Conservation (phyloP, 64 coral and sea anemone genomes). For the Actinia tenebrosa region DNA sequence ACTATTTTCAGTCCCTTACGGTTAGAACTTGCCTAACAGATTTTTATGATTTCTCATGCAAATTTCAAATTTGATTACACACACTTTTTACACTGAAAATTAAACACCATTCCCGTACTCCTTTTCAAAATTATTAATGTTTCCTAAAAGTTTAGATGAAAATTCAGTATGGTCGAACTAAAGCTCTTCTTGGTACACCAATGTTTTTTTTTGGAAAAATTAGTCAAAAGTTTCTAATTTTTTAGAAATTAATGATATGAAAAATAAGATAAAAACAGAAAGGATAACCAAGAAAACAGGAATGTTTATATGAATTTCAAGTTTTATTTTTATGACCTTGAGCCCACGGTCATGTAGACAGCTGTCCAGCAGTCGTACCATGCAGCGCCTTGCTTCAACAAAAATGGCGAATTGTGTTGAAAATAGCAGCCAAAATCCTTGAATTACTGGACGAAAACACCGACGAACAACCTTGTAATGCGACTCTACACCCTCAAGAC, state of each 20-base stretch:
- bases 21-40: too few species aligned
- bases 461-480: not conserved
- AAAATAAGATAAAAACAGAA: not conserved
- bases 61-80: not conserved
- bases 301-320: not conserved
- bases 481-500: not conserved
- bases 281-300: not conserved
- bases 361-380: conserved; percentile 17
- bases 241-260: not conserved
- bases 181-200: too few species aligned
- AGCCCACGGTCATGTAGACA: not conserved
- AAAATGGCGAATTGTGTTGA: not conserved
- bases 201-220: too few species aligned
- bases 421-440: not conserved
- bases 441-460: not conserved
- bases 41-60: not conserved
- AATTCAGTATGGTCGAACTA: too few species aligned
- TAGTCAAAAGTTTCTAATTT: too few species aligned
- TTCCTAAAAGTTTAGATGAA: too few species aligned
- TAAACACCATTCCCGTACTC: too few species aligned
- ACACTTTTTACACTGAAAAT: not conserved
- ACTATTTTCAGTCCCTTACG: not conserved
- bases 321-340: not conserved
- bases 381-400: conserved; percentile 16
- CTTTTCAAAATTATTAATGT: too few species aligned